These are phyloP conservation scores for Porites lutea DNA, from an alignment of 64 coral and sea anemone genomes.

Conservation along the genomic window DNA sequence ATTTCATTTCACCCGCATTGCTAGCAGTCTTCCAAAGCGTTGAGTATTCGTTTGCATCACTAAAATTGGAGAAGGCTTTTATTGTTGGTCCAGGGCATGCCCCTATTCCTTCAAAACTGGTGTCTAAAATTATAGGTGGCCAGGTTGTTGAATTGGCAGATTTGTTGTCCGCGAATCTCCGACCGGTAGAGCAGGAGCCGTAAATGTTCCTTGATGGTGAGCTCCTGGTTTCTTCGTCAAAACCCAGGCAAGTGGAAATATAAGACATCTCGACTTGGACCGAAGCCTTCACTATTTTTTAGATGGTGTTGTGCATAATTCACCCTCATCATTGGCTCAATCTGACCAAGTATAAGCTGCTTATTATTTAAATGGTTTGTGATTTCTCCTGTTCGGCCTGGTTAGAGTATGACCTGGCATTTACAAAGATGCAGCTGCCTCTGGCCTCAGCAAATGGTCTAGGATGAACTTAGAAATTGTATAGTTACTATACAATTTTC, in stretches of 20 bases:
- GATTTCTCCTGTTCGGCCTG: no score
- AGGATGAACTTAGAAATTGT: background rate
- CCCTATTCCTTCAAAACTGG: background rate
- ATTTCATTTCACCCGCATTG: background rate
- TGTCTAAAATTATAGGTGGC: no score
- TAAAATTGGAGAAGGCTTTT: background rate
- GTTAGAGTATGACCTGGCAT: no score
- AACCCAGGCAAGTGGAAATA: background rate
- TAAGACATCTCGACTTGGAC: background rate
- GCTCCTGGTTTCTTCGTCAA: background rate
- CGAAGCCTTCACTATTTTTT: background rate
- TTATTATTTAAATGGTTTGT: no score
- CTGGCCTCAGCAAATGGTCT: no score
- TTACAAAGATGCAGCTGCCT: no score
- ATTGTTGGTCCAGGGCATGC: conserved; percentile 26
- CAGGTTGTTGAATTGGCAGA: conserved; percentile 17
- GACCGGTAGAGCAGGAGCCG: background rate
- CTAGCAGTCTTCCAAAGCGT: background rate
- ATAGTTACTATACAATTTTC: background rate
- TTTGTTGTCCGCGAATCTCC: conserved; percentile 13
- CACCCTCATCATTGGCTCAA: no score
- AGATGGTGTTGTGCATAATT: no score
- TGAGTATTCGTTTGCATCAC: background rate
- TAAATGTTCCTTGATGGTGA: background rate
- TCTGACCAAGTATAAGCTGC: no score